These are phyloP conservation scores for Zaprionus tsacasi DNA, from an alignment of 1,140 invertebrate species.

Conservation along the genomic window DNA sequence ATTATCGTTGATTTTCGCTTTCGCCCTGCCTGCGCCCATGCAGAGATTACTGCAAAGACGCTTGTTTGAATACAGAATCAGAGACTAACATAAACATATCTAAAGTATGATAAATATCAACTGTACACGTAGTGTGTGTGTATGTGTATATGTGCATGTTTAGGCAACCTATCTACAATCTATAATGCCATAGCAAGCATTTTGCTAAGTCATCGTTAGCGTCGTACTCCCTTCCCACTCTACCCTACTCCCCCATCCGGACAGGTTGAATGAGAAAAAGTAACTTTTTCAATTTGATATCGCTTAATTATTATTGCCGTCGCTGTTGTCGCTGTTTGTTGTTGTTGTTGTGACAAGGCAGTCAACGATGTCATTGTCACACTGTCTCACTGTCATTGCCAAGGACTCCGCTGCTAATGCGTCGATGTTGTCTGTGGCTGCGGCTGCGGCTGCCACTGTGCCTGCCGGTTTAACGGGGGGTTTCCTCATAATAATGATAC, in stretches of 20 bases:
- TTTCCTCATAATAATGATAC: conserved; percentile 64
- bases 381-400: conserved; percentile 51
- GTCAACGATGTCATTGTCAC: conserved; percentile 73
- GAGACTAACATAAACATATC: not conserved
- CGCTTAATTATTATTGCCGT: conserved; percentile 74
- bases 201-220: conserved; percentile 61
- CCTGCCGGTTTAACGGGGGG: conserved; percentile 47
- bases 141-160: conserved; percentile 3
- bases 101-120: not conserved
- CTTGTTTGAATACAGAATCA: conserved; percentile 20
- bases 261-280: conserved; percentile 57
- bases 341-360: conserved; percentile 68
- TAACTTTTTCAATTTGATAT: conserved; percentile 80
- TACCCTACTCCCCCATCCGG: conserved; percentile 18
- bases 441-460: conserved; percentile 7
- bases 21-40: conserved; percentile 30
- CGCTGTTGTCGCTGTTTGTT: conserved; percentile 44
- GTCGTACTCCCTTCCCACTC: not conserved
- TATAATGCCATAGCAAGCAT: conserved; percentile 41
- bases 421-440: conserved; percentile 14
- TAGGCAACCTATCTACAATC: conserved; percentile 57
- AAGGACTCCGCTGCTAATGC: conserved; percentile 58
- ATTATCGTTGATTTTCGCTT: conserved; percentile 61
- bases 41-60: conserved; percentile 34
- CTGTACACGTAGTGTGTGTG: not conserved